Base-by-base conservation (phyloP, 2,797 vertebrate species). In the Halcyon leucocephala region DNA sequence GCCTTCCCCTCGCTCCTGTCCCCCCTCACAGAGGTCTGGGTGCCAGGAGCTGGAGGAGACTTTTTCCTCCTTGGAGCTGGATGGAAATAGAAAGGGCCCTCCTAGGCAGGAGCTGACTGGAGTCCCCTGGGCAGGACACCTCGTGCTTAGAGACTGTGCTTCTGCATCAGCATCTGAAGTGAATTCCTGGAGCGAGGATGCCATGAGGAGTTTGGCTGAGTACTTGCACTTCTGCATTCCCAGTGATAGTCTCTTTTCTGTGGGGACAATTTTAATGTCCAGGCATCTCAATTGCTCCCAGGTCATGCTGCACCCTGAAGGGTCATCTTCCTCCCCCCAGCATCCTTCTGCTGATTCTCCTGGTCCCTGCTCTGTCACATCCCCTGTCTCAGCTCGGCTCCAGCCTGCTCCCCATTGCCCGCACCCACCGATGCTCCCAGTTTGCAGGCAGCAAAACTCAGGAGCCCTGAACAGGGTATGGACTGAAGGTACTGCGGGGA, bases 401-500 rank as follows among this genome's bases (percentile, higher is more conserved):
- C 71, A 29, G 22, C 41, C 60, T 7, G 19, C 15, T 81, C 41
- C 64, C 48, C 51, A 1, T 11, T 48, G 44, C 58, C 54, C 14
- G 54, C 24, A 5, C n/a, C 35, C 60, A 14, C 28, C 44, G 3
- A 2, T 0, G 7, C 35, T 51, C 60, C 71, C 10, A 11, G 31
- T 16, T 51, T 2, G 18, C 15, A 6, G 37, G 66, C 64, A 28
- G 48, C 60, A 20, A 6, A 35, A 22, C 61, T 18, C 1, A 2
- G n/a, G 41, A 55, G 37, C 48, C 33, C 39, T 24, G 1, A 0
- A 18, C 1, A 21, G 33, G 18, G 13, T 6, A 2, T 0, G 29
- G 11, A 0, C 29, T 24, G 44, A 11, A 20, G 35, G 25, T 28
- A 3, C 2, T 3, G 22, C 13, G 19, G 10, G 44, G 33, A 25